Base-by-base conservation (phyloP, 2,113 vertebrate species). In the Monopterus albus region DNA sequence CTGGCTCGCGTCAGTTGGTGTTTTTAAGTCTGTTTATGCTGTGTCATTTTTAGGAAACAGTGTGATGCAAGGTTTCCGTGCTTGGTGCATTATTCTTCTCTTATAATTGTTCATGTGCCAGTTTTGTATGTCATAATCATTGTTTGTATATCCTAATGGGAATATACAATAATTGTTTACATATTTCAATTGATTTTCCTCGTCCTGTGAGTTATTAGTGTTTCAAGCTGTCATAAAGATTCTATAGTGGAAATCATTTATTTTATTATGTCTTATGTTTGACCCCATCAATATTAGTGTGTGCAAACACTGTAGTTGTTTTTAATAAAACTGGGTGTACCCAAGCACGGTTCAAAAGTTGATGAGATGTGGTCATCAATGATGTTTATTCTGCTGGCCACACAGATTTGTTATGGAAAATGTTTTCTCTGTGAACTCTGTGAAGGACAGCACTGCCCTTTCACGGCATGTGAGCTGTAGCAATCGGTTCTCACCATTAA, bases 21-120 rank as follows among this genome's bases (percentile, higher is more conserved):
- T 80, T 79, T 78, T 65, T 78, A 50, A 79, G 52, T 78, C 68
- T 80, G 79, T 83, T 78, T 79, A 74, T 72, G 60, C 78, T 70
- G 81, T 71, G 56, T 74, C 53, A 42, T 75, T 82, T 75, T 78
- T 64, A 29, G 72, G 82, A 63, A 83, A 83, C 58, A 75, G 23
- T 72, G 59, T 78, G 72, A 68, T 70, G 45, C 69, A 74, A 78
- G 23, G 39, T 74, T 77, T 81, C 25, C 49, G 70, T 6, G 17
- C 35, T 66, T 70, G 49, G 55, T 71, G 47, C 68, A 81, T 47
- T 26, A 45, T 68, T 43, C 49, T 28, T 21, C 28, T 47, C n/a
- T 50, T 47, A 20, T 46, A 23, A 69, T 69, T 36, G 18, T 45
- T 65, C 6, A 6, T 60, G 38, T 10, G 25, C 23, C 13, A 49